Percentiles rank a stretch among this genome's conserved stretches.
phyloP scores from a whole-genome alignment of 1,140 invertebrate species.

The Orchesella cincta region DNA sequence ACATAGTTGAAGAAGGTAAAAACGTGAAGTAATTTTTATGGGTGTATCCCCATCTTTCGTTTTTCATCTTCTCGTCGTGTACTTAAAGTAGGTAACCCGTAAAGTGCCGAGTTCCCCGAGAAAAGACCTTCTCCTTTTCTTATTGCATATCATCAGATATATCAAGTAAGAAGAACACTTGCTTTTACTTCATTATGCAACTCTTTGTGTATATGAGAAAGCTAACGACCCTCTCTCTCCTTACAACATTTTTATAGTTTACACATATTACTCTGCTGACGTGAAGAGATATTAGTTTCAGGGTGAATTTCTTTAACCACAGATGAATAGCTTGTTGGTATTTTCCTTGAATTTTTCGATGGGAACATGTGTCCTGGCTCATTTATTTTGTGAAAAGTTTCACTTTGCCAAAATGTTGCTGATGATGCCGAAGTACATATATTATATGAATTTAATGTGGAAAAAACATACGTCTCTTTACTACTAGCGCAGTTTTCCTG shows the following conservation, averaged over 20 bases:
- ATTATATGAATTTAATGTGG: neutral
- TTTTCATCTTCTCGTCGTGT: slow-evolving; percentile 1
- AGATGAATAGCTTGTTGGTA: slow-evolving; percentile 27
- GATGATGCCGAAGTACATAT: neutral
- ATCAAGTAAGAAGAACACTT: neutral
- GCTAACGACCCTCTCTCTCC: neutral
- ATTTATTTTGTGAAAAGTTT: slow-evolving; percentile 41
- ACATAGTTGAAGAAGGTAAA: slow-evolving; percentile 18
- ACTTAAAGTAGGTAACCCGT: slow-evolving; percentile 26
- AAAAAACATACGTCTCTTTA: neutral
- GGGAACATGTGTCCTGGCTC: slow-evolving; percentile 39
- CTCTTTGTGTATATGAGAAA: neutral
- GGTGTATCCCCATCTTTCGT: slow-evolving; percentile 13
- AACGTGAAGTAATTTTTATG: slow-evolving; percentile 8
- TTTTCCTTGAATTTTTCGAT: slow-evolving; percentile 27
- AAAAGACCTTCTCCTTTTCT: neutral
- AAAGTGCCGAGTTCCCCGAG: slow-evolving; percentile 9
- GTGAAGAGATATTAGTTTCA: slow-evolving; percentile 27
- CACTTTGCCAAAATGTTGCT: slow-evolving; percentile 22
- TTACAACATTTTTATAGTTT: neutral
- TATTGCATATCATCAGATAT: slow-evolving; percentile 9
- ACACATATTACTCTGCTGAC: slow-evolving; percentile 11
- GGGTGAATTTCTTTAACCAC: slow-evolving; percentile 22
- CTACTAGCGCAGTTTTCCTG: neutral
- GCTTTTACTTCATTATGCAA: slow-evolving; percentile 13